Percentiles rank a stretch among this genome's conserved stretches.
Conservation (phyloP, 2,113 vertebrate genomes). For the Cisticola juncidis region DNA sequence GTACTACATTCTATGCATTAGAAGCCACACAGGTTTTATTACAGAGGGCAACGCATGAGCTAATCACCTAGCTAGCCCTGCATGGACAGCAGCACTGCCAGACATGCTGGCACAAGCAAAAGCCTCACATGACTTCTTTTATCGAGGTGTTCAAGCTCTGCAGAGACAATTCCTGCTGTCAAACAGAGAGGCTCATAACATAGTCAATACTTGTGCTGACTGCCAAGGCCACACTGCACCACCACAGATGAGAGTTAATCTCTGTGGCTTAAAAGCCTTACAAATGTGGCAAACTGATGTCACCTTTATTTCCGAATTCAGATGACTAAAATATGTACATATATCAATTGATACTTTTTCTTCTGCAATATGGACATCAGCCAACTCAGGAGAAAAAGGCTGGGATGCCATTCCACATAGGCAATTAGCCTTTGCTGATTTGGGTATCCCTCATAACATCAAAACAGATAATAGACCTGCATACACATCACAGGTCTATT, state of each 20-base stretch:
- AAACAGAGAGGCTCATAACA: background rate
- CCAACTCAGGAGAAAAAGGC: background rate
- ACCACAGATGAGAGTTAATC: background rate
- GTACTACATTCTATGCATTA: too few relatives aligned
- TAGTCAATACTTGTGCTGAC: background rate
- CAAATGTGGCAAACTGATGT: background rate
- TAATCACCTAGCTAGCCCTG: background rate
- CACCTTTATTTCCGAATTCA: background rate
- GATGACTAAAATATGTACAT: background rate
- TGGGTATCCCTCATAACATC: background rate
- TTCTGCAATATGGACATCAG: background rate
- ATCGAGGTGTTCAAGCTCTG: background rate
- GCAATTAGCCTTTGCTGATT: background rate
- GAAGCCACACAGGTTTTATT: background rate
- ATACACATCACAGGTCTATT: background rate
- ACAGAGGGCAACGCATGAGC: background rate
- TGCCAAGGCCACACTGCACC: background rate
- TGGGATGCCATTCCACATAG: background rate
- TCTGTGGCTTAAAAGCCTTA: background rate
- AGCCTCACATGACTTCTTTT: background rate
- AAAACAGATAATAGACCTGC: background rate
- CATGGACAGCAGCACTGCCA: background rate
- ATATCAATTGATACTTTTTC: background rate
- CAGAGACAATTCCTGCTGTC: background rate
- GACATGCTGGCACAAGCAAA: background rate